Evolutionary conservation across 2,888 invertebrate genomes (phyloP).

Genomic region (Sthenelais limicola): DNA sequence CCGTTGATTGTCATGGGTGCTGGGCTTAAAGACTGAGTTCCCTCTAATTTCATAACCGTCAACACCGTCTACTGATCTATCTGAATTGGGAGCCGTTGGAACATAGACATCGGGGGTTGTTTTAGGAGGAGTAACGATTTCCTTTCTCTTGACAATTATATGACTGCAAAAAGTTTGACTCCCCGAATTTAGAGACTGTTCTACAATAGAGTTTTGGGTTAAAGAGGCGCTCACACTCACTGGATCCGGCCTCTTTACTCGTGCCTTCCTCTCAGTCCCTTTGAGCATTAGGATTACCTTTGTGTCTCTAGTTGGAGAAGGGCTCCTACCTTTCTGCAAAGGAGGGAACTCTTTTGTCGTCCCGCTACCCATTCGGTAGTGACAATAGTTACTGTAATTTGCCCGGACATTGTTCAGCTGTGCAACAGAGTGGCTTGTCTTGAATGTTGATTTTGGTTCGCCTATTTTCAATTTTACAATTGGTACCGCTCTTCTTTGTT

Average conservation of each 20-base stretch:
- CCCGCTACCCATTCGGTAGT: conserved; percentile 7
- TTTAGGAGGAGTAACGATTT: not conserved
- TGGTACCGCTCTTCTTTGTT: conserved; percentile 1
- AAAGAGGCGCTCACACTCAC: no score
- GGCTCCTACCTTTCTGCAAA: not conserved
- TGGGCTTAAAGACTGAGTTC: conserved; percentile 5
- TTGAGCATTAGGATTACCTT: conserved; percentile 5
- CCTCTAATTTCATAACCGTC: conserved; percentile 9
- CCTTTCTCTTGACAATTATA: conserved; percentile 19
- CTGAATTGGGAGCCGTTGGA: conserved; percentile 19
- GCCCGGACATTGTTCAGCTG: conserved; percentile 1
- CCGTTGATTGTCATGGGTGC: not conserved
- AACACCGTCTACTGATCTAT: not conserved
- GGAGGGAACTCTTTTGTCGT: conserved; percentile 4
- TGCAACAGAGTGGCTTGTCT: not conserved
- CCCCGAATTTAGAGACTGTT: not conserved
- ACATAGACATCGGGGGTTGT: not conserved
- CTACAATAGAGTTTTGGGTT: not conserved
- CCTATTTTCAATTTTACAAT: conserved; percentile 19
- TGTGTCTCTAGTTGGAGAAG: not conserved
- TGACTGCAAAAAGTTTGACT: conserved; percentile 11
- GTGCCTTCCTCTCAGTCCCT: not conserved
- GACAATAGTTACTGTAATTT: conserved; percentile 12
- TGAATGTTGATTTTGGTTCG: not conserved
- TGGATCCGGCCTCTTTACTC: not conserved